Evolutionary conservation across 2,113 vertebrate genomes (phyloP), one percentile per base, ranked within the genome.

Genomic region (Saccopteryx bilineata): DNA sequence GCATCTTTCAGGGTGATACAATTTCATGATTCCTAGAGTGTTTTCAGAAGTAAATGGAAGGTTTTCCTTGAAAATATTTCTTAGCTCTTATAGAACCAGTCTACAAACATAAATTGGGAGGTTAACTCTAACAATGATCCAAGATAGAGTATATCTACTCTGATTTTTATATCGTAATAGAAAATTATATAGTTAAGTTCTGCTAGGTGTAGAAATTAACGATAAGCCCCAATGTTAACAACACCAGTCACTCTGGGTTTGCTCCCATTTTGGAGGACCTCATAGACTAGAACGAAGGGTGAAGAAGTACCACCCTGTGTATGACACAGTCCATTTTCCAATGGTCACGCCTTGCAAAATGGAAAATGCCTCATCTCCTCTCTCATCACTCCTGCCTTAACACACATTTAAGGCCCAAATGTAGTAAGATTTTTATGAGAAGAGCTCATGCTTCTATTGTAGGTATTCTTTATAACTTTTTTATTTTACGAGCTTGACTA

Each of bases 401-500:
- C 2, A 48, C 56, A 78, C 14, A 0, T 18, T 48, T 18, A 74
- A 65, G 75, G 18, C 24, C 56, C 60, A 63, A 86, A 66, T 18
- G 19, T 13, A 24, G 50, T 63, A 52, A 26, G 60, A 17, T 52
- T 82, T 74, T 95, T 75, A 95, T 46, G 69, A 95, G 92, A 69
- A 80, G 80, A 85, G 76, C 78, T 83, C 21, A 46, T 1, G n/a
- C 75, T 83, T 93, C 90, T 87, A 2, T 69, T 68, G 24, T 24
- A 78, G 74, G 63, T 21, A 28, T 12, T 87, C 91, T 86, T 61
- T 91, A 87, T 71, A 54, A 72, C 80, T 46, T 72, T 33, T n/a
- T 69, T 21, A 80, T 58, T 95, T 95, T 96, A 95, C 84, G 60
- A 50, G 93, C 91, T 94, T 95, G 63, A 56, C 91, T 83, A 3